phyloP scores from a whole-genome alignment of 2,113 vertebrate species.

The Ptilorrhoa leucosticta region DNA sequence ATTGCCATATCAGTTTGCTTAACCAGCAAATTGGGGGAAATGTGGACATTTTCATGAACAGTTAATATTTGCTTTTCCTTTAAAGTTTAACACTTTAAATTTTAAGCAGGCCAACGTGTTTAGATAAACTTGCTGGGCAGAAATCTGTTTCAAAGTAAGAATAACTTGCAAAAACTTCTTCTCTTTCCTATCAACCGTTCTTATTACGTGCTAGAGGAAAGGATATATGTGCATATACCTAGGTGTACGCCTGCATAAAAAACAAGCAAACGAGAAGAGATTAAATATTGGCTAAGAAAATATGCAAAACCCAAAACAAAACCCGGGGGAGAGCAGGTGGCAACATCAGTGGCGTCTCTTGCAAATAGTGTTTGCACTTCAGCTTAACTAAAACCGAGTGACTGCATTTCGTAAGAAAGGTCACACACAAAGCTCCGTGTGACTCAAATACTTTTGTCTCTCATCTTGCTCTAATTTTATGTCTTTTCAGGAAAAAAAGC shows the following conservation, averaged over 20 bases:
- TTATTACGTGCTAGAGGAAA: not conserved
- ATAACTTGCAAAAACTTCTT: not conserved
- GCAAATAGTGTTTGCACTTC: not conserved
- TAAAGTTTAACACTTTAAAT: not conserved
- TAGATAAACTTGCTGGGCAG: not conserved
- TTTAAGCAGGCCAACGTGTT: not conserved
- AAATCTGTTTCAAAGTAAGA: not conserved
- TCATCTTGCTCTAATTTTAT: not conserved
- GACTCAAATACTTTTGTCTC: not conserved
- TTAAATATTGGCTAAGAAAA: not conserved
- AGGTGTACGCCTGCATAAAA: fast-evolving
- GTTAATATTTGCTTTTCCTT: slow-evolving; percentile 4
- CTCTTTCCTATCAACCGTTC: not conserved
- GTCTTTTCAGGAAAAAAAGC: not conserved
- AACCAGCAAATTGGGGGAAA: not conserved
- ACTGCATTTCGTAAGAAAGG: not conserved
- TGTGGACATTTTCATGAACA: not conserved
- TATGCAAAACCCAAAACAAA: not conserved
- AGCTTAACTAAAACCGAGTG: not conserved
- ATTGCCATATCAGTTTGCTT: not conserved
- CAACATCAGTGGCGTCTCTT: not conserved
- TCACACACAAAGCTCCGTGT: not conserved
- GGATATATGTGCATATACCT: not conserved
- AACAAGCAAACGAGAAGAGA: not conserved
- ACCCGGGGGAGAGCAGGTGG: not conserved